Evolutionary conservation across 1,140 invertebrate genomes (phyloP), one percentile per base, ranked within the genome.

Genomic region (Pinna nobilis): DNA sequence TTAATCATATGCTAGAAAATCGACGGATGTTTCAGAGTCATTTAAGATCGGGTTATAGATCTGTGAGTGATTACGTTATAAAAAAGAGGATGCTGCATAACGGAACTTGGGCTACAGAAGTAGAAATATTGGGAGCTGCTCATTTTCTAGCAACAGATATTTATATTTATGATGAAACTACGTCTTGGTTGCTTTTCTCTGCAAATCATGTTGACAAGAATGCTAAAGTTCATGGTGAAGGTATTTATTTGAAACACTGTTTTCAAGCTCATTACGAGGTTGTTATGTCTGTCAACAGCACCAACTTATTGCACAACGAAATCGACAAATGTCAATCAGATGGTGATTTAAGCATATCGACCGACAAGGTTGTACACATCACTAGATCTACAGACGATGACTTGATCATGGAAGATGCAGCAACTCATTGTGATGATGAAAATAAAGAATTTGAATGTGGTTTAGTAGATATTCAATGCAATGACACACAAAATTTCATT

Each of bases 31-130:
- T 32, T 32, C 20, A 32, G 18, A 65, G 44, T 44, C 44, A 44
- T 49, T 65, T 65, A 49, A 65, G 61, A 50, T 65, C 61, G 33
- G 61, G 61, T 44, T 65, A 67, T 39, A 20, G 41, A 25, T 53
- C 47, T 39, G 64, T 67, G 11, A 51, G 35, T 6, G 32, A 67
- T 23, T 67, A 51, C 32, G 13, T 67, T 49, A 35, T 67, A 37
- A 67, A 51, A 49, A 67, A 51, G 30, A 50, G 44, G 7, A 67
- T 67, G 50, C 23, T 67, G 13, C 33, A 67, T 13, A 67, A 55
- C 28, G 50, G 64, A 13, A 53, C 49, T 0, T 67, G 64, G 64
- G 64, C 64, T 11, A 67, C 64, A 11, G 64, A 67, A 67, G 50
- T 67, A 9, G 64, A 67, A 67, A 55, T 67, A n/a, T 23, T 53